These are phyloP conservation scores for Arothron firmamentum DNA, from an alignment of 2,113 vertebrate genomes.

Conservation along the genomic window DNA sequence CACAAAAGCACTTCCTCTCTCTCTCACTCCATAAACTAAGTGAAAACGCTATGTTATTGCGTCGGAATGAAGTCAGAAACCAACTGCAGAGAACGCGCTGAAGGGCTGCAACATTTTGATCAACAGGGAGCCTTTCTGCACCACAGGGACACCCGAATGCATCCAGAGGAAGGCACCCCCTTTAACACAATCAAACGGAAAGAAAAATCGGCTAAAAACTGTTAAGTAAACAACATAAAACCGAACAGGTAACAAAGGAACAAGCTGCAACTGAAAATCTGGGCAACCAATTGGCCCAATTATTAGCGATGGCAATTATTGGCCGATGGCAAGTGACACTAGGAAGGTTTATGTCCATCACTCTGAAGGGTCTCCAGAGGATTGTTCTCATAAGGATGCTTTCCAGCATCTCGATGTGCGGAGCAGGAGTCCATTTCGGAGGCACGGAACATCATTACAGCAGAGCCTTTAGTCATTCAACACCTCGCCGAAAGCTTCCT, in stretches of 20 bases:
- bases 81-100: constrained; percentile 9
- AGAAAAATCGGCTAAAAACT: not conserved
- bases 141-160: not conserved
- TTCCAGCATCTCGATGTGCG: constrained; percentile 16
- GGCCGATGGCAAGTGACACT: constrained; percentile 2
- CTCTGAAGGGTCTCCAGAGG: constrained; percentile 27
- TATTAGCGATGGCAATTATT: not conserved
- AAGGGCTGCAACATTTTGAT: constrained; percentile 7
- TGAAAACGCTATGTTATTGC: constrained; percentile 4
- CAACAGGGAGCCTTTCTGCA: constrained; percentile 7
- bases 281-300: too few relatives aligned
- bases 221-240: constrained; percentile 2
- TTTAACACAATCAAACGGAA: not conserved
- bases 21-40: constrained; percentile 38
- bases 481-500: constrained; percentile 20
- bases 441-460: constrained; percentile 19
- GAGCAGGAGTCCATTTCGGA: constrained; percentile 26
- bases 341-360: constrained; percentile 5
- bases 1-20: constrained; percentile 50
- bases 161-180: constrained; percentile 11
- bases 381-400: constrained; percentile 18
- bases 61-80: constrained; percentile 21
- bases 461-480: constrained; percentile 21
- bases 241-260: constrained; percentile 8
- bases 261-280: too few relatives aligned